Base-by-base conservation (phyloP, 2,113 vertebrate genomes). In the Pogonocichla stellata region DNA sequence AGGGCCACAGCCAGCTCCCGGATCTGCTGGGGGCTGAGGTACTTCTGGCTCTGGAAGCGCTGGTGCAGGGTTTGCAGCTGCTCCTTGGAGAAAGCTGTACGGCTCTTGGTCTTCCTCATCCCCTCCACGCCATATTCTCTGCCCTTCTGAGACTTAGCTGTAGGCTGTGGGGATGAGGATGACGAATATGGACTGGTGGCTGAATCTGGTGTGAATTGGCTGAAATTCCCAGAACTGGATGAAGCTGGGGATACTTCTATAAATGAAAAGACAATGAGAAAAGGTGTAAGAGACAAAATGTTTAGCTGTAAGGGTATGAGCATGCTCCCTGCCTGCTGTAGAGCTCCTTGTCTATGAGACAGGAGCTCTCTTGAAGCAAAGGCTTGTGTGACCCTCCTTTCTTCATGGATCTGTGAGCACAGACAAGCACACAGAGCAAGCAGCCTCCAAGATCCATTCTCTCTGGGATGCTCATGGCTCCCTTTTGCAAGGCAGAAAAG, bases 1-100 rank as follows among this genome's bases (percentile, higher is more conserved):
- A 98, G 97, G 19, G 80, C 5, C 28, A 97, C 97, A 26, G 98
- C 97, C 45, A 99, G 62, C 29, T 98, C 97, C 72, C 98, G 98
- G 95, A 99, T 98, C 92, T 99, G 98, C 11, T 96, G 96, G 1
- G 98, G 98, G 8, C 98, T 98, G 88, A 98, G 98, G 87, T 98
- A 98, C 60, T 97, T 96, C 95, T 99, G 98, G 38, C 94, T 71
- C 45, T 95, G 98, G 80, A 99, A 99, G 9, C 97, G 82, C 53
- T 98, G 97, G 56, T 97, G 93, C 8, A 99, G 97, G 48, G 90
- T 81, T 19, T 95, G 98, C 97, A 98, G 98, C 95, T 98, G 98
- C 19, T 94, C 89, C 90, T 98, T 97, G 6, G 98, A 98, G 79
- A 98, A 98, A 9, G 98, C 96, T 0, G 97, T 97, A 1, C 98